These are phyloP conservation scores for Caenorhabditis sp. DNA, from an alignment of 2,888 invertebrate species.

Conservation along the genomic window DNA sequence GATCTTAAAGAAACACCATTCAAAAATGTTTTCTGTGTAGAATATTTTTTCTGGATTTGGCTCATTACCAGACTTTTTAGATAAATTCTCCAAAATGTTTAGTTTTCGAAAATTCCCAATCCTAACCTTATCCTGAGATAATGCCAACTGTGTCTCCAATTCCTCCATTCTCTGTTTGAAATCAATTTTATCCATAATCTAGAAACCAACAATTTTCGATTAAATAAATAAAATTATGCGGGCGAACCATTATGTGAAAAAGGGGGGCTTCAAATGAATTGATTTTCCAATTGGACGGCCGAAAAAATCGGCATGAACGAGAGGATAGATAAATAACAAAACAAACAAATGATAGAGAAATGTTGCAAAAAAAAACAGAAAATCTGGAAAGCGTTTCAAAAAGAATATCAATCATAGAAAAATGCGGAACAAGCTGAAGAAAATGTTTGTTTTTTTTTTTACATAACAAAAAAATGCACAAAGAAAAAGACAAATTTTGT, in stretches of 20 bases:
- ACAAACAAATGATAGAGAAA: neutral
- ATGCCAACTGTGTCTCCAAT: constrained; percentile 35
- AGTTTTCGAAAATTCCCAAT: too few relatives aligned
- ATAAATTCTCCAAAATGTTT: too few relatives aligned
- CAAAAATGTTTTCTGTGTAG: too few relatives aligned
- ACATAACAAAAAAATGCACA: neutral
- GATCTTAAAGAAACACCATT: too few relatives aligned
- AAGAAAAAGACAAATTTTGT: neutral
- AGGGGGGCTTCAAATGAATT: neutral
- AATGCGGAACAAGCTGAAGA: too few relatives aligned
- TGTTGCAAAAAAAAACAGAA: too few relatives aligned
- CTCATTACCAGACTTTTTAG: too few relatives aligned
- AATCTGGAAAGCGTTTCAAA: neutral
- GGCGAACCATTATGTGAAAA: neutral
- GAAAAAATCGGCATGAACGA: neutral
- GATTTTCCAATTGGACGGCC: neutral
- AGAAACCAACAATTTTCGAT: neutral
- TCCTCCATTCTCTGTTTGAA: constrained; percentile 21
- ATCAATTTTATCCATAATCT: constrained; percentile 19
- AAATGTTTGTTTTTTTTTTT: neutral
- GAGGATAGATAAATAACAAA: neutral
- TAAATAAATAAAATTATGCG: neutral
- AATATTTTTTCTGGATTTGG: too few relatives aligned
- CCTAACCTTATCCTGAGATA: constrained; percentile 41
- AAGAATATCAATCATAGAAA: neutral